These are phyloP conservation scores for Pyrgilauda ruficollis DNA, from an alignment of 2,113 vertebrate genomes.

Conservation along the genomic window DNA sequence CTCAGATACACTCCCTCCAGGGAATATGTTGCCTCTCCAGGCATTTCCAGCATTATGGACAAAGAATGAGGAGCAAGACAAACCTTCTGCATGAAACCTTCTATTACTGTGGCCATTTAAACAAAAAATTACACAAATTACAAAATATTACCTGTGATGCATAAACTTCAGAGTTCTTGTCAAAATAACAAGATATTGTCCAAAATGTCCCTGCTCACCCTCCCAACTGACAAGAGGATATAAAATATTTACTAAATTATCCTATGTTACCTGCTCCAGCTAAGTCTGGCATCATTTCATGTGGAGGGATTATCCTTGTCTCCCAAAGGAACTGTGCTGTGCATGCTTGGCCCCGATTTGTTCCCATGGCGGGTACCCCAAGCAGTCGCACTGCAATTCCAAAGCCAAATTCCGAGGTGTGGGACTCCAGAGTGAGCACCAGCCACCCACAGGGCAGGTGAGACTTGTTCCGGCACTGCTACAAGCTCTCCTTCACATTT, in stretches of 20 bases:
- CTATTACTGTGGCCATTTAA: background rate
- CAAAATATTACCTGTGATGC: background rate
- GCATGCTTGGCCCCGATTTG: background rate
- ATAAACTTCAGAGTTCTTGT: background rate
- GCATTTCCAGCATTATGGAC: background rate
- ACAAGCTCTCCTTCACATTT: background rate
- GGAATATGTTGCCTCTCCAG: background rate
- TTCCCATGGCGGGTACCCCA: background rate
- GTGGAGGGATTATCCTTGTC: background rate
- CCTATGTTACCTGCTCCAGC: background rate
- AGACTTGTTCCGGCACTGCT: background rate
- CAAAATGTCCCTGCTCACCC: background rate
- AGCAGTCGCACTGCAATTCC: background rate
- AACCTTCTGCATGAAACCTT: background rate
- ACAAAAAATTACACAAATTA: background rate
- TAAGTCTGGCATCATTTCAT: background rate
- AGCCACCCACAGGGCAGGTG: background rate
- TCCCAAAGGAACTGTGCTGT: background rate
- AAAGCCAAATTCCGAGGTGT: background rate
- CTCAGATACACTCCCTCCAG: background rate
- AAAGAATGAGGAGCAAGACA: background rate
- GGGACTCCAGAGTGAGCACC: fast-evolving
- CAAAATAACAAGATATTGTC: background rate
- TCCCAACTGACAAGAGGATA: background rate
- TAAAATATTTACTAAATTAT: background rate